A percentile compares a stretch with the other conserved stretches of the same genome.
Conservation (phyloP, 2,797 vertebrate genomes). For the Macrochelys suwanniensis region DNA sequence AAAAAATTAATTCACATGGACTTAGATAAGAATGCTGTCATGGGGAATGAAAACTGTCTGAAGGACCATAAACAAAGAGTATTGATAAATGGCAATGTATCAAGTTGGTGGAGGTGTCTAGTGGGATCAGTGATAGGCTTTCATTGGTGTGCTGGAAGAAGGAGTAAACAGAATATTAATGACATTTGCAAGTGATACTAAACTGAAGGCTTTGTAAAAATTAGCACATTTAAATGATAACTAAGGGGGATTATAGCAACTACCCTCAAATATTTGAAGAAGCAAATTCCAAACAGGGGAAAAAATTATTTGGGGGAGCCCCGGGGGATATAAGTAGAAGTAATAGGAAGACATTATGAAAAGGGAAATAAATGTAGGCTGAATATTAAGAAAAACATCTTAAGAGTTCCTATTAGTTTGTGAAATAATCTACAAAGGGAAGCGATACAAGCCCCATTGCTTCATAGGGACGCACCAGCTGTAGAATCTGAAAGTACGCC, state of each 20-base stretch:
- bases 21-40: constrained; percentile 2
- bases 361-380: neutral
- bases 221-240: neutral
- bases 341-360: constrained; percentile 27
- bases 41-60: neutral
- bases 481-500: too few species aligned
- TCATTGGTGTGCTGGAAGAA: constrained; percentile 34
- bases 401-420: fast-evolving
- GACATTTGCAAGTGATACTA: constrained; percentile 49
- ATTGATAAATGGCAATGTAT: neutral
- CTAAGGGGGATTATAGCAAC: neutral
- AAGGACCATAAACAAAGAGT: constrained; percentile 1
- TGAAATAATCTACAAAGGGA: constrained; percentile 23
- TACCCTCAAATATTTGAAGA: neutral
- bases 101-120: neutral
- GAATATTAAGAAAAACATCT: constrained; percentile 26
- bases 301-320: constrained; percentile 32
- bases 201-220: constrained; percentile 34
- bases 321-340: constrained; percentile 21
- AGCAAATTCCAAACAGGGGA: constrained; percentile 20
- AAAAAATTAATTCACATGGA: constrained; percentile 48
- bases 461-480: fast-evolving
- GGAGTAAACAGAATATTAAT: constrained; percentile 54
- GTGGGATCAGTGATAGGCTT: constrained; percentile 1
- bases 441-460: neutral